These are phyloP conservation scores for Dryobota labecula DNA, from an alignment of 2,888 invertebrate genomes.

Conservation along the genomic window DNA sequence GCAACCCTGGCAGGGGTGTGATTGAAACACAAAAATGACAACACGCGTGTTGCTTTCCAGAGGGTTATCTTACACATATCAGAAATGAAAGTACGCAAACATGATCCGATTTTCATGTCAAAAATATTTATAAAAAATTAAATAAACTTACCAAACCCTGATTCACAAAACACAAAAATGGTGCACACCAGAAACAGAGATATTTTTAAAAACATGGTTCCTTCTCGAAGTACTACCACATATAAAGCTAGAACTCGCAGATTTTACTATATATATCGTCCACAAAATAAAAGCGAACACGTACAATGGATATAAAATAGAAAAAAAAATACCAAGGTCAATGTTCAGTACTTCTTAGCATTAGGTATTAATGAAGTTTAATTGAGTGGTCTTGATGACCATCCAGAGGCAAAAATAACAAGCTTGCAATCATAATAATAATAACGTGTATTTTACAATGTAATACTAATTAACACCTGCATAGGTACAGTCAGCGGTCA, in stretches of 20 bases:
- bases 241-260: slow-evolving; percentile 23
- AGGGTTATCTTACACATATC: background rate
- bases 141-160: slow-evolving; percentile 50
- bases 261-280: slow-evolving; percentile 38
- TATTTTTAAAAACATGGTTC: slow-evolving; percentile 46
- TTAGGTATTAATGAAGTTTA: slow-evolving; percentile 19
- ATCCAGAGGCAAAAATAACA: slow-evolving; percentile 2
- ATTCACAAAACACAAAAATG: slow-evolving; percentile 44
- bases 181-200: slow-evolving; percentile 31
- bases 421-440: background rate
- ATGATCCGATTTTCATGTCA: background rate
- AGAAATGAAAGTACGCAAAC: background rate
- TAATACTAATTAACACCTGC: background rate
- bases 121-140: background rate
- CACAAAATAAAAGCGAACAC: slow-evolving; percentile 18
- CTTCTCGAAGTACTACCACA: background rate
- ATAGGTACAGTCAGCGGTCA: too few relatives aligned
- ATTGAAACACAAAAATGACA: background rate
- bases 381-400: slow-evolving; percentile 13
- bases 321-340: slow-evolving; percentile 30
- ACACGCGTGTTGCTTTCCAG: background rate
- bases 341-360: slow-evolving; percentile 14
- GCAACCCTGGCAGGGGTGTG: too few relatives aligned
- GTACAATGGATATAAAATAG: background rate
- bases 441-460: background rate